Evolutionary conservation across 2,888 invertebrate species (phyloP).

Genomic region (Tetheella fluctuosa): DNA sequence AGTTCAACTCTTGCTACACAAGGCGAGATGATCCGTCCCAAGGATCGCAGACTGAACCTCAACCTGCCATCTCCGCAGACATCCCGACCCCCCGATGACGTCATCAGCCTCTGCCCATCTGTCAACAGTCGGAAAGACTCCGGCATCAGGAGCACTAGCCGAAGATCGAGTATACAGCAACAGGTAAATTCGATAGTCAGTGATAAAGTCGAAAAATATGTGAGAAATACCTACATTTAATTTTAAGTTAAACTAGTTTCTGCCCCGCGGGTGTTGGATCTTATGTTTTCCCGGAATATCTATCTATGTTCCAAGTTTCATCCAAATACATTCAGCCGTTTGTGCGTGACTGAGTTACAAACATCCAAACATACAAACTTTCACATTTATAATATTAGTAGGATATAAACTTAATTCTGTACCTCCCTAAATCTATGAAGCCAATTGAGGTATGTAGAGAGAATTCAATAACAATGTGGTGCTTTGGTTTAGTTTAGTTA

Average conservation of each 20-base stretch:
- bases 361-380: too few relatives aligned
- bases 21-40: constrained; percentile 64
- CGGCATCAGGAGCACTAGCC: constrained; percentile 93
- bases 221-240: constrained; percentile 25
- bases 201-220: too few relatives aligned
- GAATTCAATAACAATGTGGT: neutral
- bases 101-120: constrained; percentile 89
- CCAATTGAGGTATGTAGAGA: neutral
- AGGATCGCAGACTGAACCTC: constrained; percentile 73
- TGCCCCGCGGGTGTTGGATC: too few relatives aligned
- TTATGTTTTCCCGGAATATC: too few relatives aligned
- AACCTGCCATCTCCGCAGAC: constrained; percentile 68
- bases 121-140: constrained; percentile 94
- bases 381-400: too few relatives aligned
- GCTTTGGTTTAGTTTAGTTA: neutral
- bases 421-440: too few relatives aligned
- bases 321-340: too few relatives aligned
- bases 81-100: constrained; percentile 81
- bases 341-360: too few relatives aligned
- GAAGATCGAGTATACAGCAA: constrained; percentile 93
- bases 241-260: neutral
- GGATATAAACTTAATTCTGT: too few relatives aligned
- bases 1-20: constrained; percentile 78
- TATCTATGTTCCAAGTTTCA: too few relatives aligned
- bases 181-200: constrained; percentile 86